A percentile compares a stretch with the other conserved stretches of the same genome.
Conservation (phyloP, 2,113 vertebrate species). For the Rhynchomys soricoides region DNA sequence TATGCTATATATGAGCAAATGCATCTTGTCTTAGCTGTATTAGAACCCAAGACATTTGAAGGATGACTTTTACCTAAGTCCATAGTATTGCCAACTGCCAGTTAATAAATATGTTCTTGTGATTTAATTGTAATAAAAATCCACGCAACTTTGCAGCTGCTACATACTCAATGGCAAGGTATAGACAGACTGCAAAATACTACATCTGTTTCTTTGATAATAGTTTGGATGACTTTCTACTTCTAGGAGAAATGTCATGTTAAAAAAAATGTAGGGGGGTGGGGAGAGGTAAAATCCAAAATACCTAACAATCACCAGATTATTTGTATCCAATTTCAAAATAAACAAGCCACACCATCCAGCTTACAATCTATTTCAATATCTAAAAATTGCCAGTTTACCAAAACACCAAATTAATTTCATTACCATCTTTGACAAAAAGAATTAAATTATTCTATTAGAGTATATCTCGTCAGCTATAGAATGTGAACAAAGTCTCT, state of each 20-base stretch:
- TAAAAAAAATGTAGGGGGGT: not conserved
- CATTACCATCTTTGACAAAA: not conserved
- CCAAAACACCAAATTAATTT: not conserved
- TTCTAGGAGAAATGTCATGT: not conserved
- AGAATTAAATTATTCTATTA: not conserved
- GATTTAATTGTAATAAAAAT: not conserved
- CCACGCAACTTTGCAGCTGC: not conserved
- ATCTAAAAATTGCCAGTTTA: not conserved
- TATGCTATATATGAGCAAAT: not conserved
- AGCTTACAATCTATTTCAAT: not conserved
- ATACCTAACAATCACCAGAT: not conserved
- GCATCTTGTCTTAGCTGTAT: not conserved
- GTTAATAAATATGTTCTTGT: not conserved
- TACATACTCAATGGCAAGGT: not conserved
- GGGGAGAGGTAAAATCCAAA: not conserved
- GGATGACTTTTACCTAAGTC: not conserved
- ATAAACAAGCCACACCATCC: not conserved
- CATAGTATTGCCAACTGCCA: not conserved
- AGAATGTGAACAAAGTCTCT: not conserved
- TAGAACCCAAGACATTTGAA: not conserved
- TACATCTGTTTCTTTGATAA: slow-evolving; percentile 11
- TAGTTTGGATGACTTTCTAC: not conserved
- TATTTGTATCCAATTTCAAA: not conserved
- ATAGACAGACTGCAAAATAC: not conserved
- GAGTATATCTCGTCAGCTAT: not conserved